Conservation (phyloP, 2,113 vertebrate genomes). For the Mandrillus leucophaeus region DNA sequence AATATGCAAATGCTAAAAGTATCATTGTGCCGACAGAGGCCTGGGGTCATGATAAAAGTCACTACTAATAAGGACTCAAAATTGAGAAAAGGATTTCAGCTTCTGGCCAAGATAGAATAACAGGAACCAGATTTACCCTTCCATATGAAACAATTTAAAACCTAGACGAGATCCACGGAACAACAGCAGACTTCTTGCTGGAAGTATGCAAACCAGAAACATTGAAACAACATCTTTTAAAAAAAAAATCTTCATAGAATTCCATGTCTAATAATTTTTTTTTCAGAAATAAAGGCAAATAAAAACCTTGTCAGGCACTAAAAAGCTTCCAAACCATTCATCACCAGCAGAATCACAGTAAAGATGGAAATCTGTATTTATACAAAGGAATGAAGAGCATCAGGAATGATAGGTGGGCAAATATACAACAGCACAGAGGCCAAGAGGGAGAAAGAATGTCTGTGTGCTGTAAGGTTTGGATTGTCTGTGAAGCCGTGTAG, state of each 20-base stretch:
- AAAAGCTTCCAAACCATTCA: not conserved
- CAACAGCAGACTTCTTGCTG: not conserved
- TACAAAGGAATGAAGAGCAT: not conserved
- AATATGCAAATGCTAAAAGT: not conserved
- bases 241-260: not conserved
- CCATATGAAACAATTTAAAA: not conserved
- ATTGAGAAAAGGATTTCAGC: not conserved
- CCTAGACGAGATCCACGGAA: not conserved
- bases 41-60: not conserved
- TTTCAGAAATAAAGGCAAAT: not conserved
- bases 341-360: not conserved
- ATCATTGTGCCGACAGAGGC: not conserved
- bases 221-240: not conserved
- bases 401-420: not conserved
- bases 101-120: not conserved
- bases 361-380: not conserved
- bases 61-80: not conserved
- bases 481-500: no score
- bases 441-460: not conserved
- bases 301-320: not conserved
- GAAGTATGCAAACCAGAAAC: not conserved
- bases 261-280: not conserved
- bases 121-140: no score
- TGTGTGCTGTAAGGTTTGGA: not conserved
- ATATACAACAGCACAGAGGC: not conserved